These are phyloP conservation scores for Phaonia tiefii DNA, from an alignment of 2,888 invertebrate species.

Conservation along the genomic window DNA sequence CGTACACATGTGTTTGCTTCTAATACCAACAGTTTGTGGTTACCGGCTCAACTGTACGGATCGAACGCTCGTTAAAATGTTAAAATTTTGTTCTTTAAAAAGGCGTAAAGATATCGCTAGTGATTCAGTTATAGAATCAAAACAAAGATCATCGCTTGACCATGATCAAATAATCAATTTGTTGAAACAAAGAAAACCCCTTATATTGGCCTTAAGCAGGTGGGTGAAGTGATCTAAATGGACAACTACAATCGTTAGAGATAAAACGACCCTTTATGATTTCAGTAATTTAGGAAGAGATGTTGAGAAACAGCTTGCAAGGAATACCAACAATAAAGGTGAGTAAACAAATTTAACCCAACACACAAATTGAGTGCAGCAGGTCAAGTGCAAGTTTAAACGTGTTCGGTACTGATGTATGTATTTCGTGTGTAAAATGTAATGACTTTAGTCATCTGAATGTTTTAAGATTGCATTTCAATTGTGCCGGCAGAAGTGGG, in stretches of 20 bases:
- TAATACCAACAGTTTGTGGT: constrained; percentile 45
- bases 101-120: constrained; percentile 48
- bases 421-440: no score
- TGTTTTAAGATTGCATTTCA: no score
- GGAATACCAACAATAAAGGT: background rate
- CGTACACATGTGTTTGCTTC: background rate
- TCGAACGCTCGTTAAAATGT: constrained; percentile 71
- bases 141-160: constrained; percentile 35
- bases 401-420: no score
- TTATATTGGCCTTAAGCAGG: constrained; percentile 60
- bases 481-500: no score
- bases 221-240: background rate
- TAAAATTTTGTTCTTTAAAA: constrained; percentile 76
- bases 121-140: background rate
- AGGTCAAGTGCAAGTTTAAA: no score
- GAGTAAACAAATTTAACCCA: no score
- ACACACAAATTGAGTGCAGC: no score
- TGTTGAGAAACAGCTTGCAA: background rate
- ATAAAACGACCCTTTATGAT: constrained; percentile 1
- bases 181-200: constrained; percentile 55
- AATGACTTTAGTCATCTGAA: no score
- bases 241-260: background rate
- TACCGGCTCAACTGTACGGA: constrained; percentile 30
- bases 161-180: constrained; percentile 52
- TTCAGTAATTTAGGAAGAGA: constrained; percentile 15